These are phyloP conservation scores for Tenualosa thibaudeaui DNA, from an alignment of 2,797 vertebrate genomes.

Conservation along the genomic window DNA sequence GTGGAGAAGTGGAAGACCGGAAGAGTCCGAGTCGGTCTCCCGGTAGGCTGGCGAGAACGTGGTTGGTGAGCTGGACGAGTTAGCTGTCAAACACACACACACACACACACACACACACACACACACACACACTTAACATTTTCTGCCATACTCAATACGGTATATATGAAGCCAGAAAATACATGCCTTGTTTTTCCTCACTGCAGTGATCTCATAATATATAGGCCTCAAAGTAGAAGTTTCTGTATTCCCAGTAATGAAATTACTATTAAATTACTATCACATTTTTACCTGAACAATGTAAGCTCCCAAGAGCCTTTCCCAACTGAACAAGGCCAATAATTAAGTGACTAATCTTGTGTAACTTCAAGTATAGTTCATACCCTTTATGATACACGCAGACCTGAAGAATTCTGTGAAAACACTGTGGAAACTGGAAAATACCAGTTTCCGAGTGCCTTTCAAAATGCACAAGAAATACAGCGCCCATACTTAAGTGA, in stretches of 20 bases:
- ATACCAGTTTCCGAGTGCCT: too few species aligned
- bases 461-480: too few species aligned
- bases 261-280: not conserved
- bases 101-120: constrained; percentile 13
- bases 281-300: too few species aligned
- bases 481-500: not conserved
- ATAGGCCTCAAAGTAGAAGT: not conserved
- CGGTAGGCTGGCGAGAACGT: constrained; percentile 35
- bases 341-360: not conserved
- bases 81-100: constrained; percentile 33
- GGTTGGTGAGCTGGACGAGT: constrained; percentile 33
- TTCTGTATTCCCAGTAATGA: constrained; percentile 19
- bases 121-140: not conserved
- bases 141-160: not conserved
- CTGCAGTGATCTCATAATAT: not conserved
- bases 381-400: too few species aligned
- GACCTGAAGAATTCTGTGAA: too few species aligned
- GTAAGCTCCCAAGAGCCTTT: too few species aligned
- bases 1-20: constrained; percentile 45
- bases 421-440: too few species aligned
- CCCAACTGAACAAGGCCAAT: too few species aligned
- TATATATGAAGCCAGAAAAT: not conserved
- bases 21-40: constrained; percentile 32
- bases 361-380: not conserved
- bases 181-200: not conserved